These are phyloP conservation scores for Plecotus auritus DNA, from an alignment of 2,113 vertebrate species.

Conservation along the genomic window DNA sequence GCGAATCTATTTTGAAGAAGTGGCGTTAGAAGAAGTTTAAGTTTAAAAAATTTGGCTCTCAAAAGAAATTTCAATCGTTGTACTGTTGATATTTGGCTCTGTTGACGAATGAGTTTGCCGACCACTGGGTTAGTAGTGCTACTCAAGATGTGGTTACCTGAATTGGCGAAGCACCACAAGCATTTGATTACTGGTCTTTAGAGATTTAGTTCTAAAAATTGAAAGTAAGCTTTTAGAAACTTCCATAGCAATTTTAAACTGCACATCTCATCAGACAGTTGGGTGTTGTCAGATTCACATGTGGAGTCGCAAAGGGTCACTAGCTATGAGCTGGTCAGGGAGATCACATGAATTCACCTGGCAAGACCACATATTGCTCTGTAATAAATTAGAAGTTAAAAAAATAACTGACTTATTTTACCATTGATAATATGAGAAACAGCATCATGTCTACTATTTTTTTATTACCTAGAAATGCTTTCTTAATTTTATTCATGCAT, in stretches of 20 bases:
- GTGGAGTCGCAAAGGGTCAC: background rate
- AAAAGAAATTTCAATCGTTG: no score
- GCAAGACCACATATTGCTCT: background rate
- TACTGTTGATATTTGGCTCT: no score
- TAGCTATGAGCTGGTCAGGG: background rate
- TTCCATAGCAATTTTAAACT: background rate
- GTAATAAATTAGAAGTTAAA: background rate
- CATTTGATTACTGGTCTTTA: background rate
- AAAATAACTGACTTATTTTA: background rate
- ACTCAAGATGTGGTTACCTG: background rate
- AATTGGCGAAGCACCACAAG: background rate
- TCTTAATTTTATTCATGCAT: background rate
- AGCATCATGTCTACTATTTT: background rate
- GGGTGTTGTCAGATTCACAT: background rate
- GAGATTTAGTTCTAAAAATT: background rate
- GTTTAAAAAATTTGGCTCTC: no score
- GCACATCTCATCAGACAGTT: background rate
- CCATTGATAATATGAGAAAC: background rate
- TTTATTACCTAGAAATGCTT: background rate
- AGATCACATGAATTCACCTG: background rate
- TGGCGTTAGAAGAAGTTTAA: no score
- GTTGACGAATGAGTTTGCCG: no score
- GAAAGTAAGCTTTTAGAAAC: background rate
- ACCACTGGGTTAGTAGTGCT: background rate
- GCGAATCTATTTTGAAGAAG: no score